These are phyloP conservation scores for Agriopis aurantiaria DNA, from an alignment of 2,888 invertebrate species.

Conservation along the genomic window DNA sequence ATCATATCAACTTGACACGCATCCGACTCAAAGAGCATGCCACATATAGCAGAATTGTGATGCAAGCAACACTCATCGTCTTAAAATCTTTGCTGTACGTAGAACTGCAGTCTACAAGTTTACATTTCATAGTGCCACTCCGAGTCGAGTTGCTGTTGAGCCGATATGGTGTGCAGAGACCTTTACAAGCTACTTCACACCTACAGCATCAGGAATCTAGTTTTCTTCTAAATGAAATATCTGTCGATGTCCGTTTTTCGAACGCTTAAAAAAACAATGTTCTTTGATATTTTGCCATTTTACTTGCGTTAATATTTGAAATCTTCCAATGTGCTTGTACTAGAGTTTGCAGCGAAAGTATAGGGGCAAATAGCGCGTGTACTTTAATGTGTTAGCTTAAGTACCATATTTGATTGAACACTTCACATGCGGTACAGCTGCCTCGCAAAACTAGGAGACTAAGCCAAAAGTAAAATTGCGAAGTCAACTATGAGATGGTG, in stretches of 20 bases:
- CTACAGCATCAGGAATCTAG: slow-evolving; percentile 29
- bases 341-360: slow-evolving; percentile 4
- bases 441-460: not conserved
- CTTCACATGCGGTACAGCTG: not conserved
- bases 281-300: too few relatives aligned
- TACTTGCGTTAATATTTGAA: not conserved
- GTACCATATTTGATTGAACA: slow-evolving; percentile 34
- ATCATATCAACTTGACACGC: not conserved
- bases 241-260: not conserved
- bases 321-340: too few relatives aligned
- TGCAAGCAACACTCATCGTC: not conserved
- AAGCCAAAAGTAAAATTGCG: not conserved
- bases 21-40: not conserved
- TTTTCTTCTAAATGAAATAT: slow-evolving; percentile 26
- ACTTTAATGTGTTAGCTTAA: slow-evolving; percentile 20
- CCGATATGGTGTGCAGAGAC: not conserved
- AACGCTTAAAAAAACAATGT: not conserved
- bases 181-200: slow-evolving; percentile 54
- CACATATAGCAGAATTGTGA: not conserved
- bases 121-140: not conserved
- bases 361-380: slow-evolving; percentile 24
- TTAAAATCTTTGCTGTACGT: not conserved
- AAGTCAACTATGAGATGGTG: not conserved
- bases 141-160: not conserved
- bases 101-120: not conserved